Evolutionary conservation across 2,797 vertebrate species (phyloP).

Genomic region (Lycodopsis pacificus): DNA sequence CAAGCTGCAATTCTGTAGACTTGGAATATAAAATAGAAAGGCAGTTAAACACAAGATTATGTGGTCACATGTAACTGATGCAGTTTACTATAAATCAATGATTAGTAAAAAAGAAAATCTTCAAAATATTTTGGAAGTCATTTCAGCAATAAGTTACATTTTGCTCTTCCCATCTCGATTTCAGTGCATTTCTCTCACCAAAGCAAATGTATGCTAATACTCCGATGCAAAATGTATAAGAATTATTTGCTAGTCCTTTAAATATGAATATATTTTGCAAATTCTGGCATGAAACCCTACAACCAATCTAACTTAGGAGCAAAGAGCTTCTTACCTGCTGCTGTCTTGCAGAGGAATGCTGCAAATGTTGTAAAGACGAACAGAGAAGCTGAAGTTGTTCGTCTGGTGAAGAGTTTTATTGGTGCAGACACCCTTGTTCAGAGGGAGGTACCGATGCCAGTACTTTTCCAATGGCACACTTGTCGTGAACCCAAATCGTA

Average conservation of each 20-base stretch:
- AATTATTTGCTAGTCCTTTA: neutral
- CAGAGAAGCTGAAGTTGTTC: slow-evolving; percentile 9
- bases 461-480: too few species aligned
- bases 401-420: slow-evolving; percentile 10
- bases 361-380: neutral
- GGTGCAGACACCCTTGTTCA: too few species aligned
- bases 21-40: neutral
- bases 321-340: slow-evolving; percentile 30
- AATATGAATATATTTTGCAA: neutral
- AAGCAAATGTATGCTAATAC: too few species aligned
- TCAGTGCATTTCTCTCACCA: too few species aligned
- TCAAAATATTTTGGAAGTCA: neutral
- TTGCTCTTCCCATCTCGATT: neutral
- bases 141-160: neutral
- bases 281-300: neutral
- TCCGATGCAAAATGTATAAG: neutral
- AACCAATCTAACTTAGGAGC: neutral
- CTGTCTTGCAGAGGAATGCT: slow-evolving; percentile 13
- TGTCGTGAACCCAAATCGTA: too few species aligned
- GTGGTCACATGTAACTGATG: neutral
- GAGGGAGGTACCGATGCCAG: too few species aligned
- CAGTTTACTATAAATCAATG: neutral
- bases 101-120: neutral
- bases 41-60: neutral
- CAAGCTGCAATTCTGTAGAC: neutral